Conservation (phyloP, 2,888 invertebrate species). For the Phorcus lineatus region DNA sequence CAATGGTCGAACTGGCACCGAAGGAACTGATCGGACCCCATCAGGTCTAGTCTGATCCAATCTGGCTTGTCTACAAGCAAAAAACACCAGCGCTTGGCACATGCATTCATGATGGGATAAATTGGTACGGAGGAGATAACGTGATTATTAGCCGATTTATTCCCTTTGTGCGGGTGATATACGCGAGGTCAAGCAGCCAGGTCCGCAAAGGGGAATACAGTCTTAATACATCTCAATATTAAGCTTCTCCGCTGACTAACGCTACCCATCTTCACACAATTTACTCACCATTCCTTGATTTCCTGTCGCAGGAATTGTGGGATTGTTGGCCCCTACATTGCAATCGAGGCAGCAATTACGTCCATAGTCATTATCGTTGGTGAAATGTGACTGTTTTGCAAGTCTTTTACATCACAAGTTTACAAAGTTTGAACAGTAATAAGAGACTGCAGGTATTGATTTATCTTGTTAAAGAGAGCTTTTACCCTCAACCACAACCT, state of each 20-base stretch:
- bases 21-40: background rate
- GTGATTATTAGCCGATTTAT: constrained; percentile 9
- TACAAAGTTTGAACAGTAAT: too few species aligned
- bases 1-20: background rate
- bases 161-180: background rate
- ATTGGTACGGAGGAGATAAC: background rate
- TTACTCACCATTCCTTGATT: background rate
- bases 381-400: background rate
- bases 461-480: too few species aligned
- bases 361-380: background rate
- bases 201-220: background rate
- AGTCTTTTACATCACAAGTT: background rate
- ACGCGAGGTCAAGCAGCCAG: background rate
- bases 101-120: background rate
- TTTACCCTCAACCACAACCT: too few species aligned
- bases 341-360: background rate
- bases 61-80: background rate
- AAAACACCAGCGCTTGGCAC: background rate
- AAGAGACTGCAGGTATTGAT: too few species aligned
- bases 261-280: background rate
- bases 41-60: background rate
- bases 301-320: constrained; percentile 19
- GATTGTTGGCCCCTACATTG: background rate
- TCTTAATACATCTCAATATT: constrained; percentile 7
- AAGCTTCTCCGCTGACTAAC: background rate